Percentiles rank a stretch among this genome's conserved stretches.
Evolutionary conservation across 2,797 vertebrate species (phyloP).

Genomic region (Spea hammondii): DNA sequence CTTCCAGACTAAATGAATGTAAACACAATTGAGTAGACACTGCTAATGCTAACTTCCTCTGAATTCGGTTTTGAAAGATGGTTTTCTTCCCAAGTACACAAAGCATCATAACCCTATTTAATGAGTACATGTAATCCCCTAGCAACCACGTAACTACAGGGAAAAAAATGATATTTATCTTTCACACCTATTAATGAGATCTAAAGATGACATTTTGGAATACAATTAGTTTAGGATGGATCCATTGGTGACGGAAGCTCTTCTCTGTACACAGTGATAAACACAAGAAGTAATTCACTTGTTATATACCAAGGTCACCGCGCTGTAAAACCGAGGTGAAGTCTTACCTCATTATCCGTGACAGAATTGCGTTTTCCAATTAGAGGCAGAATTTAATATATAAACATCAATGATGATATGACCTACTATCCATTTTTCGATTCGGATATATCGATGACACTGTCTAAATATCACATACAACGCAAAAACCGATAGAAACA

Average conservation of each 20-base stretch:
- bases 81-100: slow-evolving; percentile 34
- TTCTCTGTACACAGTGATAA: not conserved
- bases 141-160: slow-evolving; percentile 33
- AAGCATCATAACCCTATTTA: slow-evolving; percentile 30
- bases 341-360: not conserved
- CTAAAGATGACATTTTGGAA: slow-evolving; percentile 23
- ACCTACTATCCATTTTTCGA: too few relatives aligned
- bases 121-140: slow-evolving; percentile 44
- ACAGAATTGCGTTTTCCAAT: not conserved
- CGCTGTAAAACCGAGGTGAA: not conserved
- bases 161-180: slow-evolving; percentile 34
- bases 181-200: slow-evolving; percentile 36
- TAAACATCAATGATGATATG: not conserved
- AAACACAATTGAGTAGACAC: slow-evolving; percentile 5
- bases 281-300: not conserved
- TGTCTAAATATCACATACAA: too few relatives aligned
- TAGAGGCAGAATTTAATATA: not conserved
- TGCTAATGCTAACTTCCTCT: slow-evolving; percentile 19
- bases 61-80: slow-evolving; percentile 30
- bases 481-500: too few relatives aligned
- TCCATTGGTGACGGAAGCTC: not conserved
- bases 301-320: slow-evolving; percentile 9
- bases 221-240: slow-evolving; percentile 11
- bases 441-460: too few relatives aligned
- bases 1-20: not conserved